These are phyloP conservation scores for Euleptes europaea DNA, from an alignment of 2,113 vertebrate species.

Conservation along the genomic window DNA sequence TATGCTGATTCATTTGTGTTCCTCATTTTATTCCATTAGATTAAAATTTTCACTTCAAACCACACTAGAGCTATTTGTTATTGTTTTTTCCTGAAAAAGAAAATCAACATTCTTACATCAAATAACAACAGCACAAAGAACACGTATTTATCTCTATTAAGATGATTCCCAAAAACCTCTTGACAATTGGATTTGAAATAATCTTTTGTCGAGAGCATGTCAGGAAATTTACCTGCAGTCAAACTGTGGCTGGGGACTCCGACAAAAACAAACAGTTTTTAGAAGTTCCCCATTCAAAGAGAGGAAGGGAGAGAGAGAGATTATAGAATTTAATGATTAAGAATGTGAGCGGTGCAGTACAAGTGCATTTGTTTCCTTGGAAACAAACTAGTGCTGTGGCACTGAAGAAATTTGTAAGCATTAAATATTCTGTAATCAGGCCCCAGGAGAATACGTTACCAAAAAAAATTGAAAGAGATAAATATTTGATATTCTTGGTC, in stretches of 20 bases:
- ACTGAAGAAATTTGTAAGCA: constrained; percentile 77
- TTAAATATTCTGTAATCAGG: constrained; percentile 80
- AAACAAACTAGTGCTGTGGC: constrained; percentile 75
- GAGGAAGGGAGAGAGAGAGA: constrained; percentile 21
- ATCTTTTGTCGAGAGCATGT: constrained; percentile 55
- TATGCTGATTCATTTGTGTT: background rate
- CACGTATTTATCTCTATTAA: constrained; percentile 65
- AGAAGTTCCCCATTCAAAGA: constrained; percentile 66
- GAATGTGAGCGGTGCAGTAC: constrained; percentile 63
- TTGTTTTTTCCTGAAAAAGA: constrained; percentile 27
- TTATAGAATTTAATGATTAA: constrained; percentile 76
- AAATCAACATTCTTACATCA: constrained; percentile 49
- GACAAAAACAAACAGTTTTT: constrained; percentile 58
- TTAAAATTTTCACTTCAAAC: constrained; percentile 38
- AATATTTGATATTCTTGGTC: constrained; percentile 74
- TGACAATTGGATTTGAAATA: constrained; percentile 60
- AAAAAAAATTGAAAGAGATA: constrained; percentile 72
- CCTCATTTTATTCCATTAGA: constrained; percentile 24
- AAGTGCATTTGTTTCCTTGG: constrained; percentile 78
- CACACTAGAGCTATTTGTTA: constrained; percentile 10
- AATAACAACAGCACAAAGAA: constrained; percentile 52
- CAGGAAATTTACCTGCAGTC: constrained; percentile 70
- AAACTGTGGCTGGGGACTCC: constrained; percentile 69
- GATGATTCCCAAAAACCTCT: constrained; percentile 51
- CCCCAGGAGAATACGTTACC: constrained; percentile 74